Percentiles rank a stretch among this genome's conserved stretches.
phyloP scores from a whole-genome alignment of 1,140 invertebrate species.

The Ectropis grisescens region DNA sequence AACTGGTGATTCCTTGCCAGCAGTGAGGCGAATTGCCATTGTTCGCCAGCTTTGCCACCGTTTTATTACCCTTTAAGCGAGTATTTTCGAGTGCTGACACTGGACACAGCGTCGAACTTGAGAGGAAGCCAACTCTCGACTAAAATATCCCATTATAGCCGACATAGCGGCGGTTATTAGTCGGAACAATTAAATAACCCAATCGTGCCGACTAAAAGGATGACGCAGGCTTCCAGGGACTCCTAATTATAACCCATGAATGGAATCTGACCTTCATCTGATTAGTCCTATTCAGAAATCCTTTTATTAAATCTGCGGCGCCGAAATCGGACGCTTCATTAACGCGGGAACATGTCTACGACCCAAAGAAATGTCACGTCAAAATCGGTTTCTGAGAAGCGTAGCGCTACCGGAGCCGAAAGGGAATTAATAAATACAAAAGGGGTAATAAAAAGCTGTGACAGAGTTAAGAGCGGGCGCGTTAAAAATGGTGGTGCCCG shows the following conservation, averaged over 20 bases:
- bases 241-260: slow-evolving; percentile 11
- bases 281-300: too few species aligned
- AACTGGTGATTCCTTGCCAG: slow-evolving; percentile 1
- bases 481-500: slow-evolving; percentile 52
- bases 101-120: too few species aligned
- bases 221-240: slow-evolving; percentile 1
- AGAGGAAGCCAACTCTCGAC: too few species aligned
- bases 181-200: too few species aligned
- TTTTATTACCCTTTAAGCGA: slow-evolving; percentile 11
- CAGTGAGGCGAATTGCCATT: slow-evolving; percentile 35
- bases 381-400: slow-evolving; percentile 59
- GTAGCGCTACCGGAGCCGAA: slow-evolving; percentile 61
- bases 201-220: too few species aligned
- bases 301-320: slow-evolving; percentile 23
- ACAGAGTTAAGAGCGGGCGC: slow-evolving; percentile 65
- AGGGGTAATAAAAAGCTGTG: slow-evolving; percentile 65
- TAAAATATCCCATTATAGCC: too few species aligned
- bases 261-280: slow-evolving; percentile 2
- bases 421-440: slow-evolving; percentile 65
- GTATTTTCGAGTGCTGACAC: too few species aligned
- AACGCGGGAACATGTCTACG: slow-evolving; percentile 40
- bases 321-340: slow-evolving; percentile 59
- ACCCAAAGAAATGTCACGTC: slow-evolving; percentile 53
- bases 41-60: slow-evolving; percentile 24
- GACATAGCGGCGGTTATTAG: too few species aligned